These are phyloP conservation scores for Adela reaumurella DNA, from an alignment of 2,888 invertebrate genomes.

Conservation along the genomic window DNA sequence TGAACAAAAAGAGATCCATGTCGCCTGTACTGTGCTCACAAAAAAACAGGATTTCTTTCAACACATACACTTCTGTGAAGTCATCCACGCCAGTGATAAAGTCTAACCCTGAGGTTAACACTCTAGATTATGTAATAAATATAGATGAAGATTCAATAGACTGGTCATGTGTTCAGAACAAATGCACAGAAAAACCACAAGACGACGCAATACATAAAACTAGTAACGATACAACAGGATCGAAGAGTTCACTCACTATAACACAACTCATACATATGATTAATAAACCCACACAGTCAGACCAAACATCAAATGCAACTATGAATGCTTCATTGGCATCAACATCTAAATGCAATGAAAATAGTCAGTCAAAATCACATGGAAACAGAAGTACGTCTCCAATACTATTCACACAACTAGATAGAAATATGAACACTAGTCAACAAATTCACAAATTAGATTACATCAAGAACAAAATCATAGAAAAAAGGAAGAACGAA, in stretches of 20 bases:
- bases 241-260: conserved; percentile 37
- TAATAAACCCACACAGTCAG: conserved; percentile 27
- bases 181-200: neutral
- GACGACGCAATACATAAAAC: conserved; percentile 11
- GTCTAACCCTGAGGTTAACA: too few species aligned
- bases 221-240: conserved; percentile 17
- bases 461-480: too few species aligned
- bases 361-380: too few species aligned
- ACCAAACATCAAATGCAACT: too few species aligned
- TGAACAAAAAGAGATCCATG: neutral
- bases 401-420: conserved; percentile 34
- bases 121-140: conserved; percentile 1
- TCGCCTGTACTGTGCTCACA: too few species aligned
- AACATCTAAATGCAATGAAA: too few species aligned
- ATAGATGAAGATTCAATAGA: neutral
- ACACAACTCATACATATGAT: conserved; percentile 46
- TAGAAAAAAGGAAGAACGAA: neutral
- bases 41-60: neutral
- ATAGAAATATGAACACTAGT: conserved; percentile 15
- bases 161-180: too few species aligned
- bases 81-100: neutral
- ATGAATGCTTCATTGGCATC: too few species aligned
- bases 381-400: conserved; percentile 32
- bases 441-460: too few species aligned
- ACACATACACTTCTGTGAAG: neutral